Base-by-base conservation (phyloP, 2,888 invertebrate genomes). In the Gibbula magus region DNA sequence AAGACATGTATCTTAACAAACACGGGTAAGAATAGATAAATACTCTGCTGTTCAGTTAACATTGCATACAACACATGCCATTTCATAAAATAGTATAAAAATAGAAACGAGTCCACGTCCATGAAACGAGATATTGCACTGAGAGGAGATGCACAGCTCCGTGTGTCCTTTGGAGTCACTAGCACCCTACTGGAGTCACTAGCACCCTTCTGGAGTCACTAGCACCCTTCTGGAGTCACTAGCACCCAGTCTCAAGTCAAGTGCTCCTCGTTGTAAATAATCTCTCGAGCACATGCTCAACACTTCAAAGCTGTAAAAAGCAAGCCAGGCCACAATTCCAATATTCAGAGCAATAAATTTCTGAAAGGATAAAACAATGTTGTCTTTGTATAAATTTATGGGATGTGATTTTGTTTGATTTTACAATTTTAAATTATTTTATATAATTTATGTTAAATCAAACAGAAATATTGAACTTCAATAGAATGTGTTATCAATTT, bases 31-130 rank as follows among this genome's bases (percentile, higher is more conserved):
- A 39, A 70, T 39, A 35, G 35, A 35, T 70, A 70, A 70, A 70
- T 70, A 70, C 70, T 70, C 29, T 70, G 32, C 20, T 70, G 70
- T 32, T 67, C 25, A n/a, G 16, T 35, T 0, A 35, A 39, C 18
- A 35, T 16, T 25, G n/a, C 7, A 16, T 10, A 70, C 20, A 35
- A 70, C 35, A 45, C 45, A 13, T 70, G 32, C 18, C 70, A n/a
- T 70, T 32, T 70, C 70, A 70, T 70, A 70, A 70, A 61, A 70
- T 35, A 39, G 70, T 70, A 70, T 35, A 70, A 70, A 70, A 70
- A 70, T 70, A 70, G 18, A 70, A 70, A 70, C 35, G 20, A 39
- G 35, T 39, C 8, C n/a, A 3, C 8, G 10, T 18, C 35, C 10
- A 70, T 35, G 32, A 70, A 39, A 16, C 70, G n/a, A 35, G 67